Conservation (phyloP, 92 coral and sea anemone genomes). For the Zoanthus gigantus region DNA sequence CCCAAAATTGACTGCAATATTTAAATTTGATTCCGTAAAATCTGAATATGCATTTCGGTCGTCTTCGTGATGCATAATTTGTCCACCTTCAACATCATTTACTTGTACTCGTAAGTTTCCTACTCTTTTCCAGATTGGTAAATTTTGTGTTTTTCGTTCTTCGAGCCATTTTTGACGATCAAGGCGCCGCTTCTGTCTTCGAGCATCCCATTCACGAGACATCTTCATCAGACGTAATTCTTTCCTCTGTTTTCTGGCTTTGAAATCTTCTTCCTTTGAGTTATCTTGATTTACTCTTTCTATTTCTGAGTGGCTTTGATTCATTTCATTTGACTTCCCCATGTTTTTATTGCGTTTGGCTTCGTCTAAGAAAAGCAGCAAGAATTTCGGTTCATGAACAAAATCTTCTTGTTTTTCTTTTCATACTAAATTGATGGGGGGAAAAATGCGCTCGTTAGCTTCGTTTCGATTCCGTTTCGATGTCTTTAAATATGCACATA, state of each 20-base stretch:
- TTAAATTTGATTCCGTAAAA: slow-evolving; percentile 43
- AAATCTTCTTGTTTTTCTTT: slow-evolving; percentile 18
- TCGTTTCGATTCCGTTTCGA: slow-evolving; percentile 39
- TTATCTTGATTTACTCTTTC: slow-evolving; percentile 14
- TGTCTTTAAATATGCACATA: slow-evolving; percentile 73
- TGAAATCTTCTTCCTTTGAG: slow-evolving; percentile 43
- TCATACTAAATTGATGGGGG: slow-evolving; percentile 9
- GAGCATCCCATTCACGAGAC: slow-evolving; percentile 91
- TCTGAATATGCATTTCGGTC: slow-evolving; percentile 41
- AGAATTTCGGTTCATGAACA: background rate
- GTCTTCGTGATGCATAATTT: slow-evolving; percentile 47
- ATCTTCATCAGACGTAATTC: slow-evolving; percentile 85
- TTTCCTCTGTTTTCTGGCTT: slow-evolving; percentile 61
- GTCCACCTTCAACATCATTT: slow-evolving; percentile 46
- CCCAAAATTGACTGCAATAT: slow-evolving; percentile 18
- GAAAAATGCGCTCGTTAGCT: slow-evolving; percentile 38
- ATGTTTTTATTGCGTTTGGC: slow-evolving; percentile 1
- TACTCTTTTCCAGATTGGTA: slow-evolving; percentile 72
- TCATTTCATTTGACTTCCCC: slow-evolving; percentile 35
- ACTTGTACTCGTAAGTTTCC: slow-evolving; percentile 78
- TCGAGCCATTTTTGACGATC: slow-evolving; percentile 91
- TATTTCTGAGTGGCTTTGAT: slow-evolving; percentile 1
- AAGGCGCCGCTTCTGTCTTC: slow-evolving; percentile 84
- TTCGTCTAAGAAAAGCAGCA: background rate
- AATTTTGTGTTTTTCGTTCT: slow-evolving; percentile 74